These are phyloP conservation scores for Labia minor DNA, from an alignment of 2,888 invertebrate genomes.

Conservation along the genomic window DNA sequence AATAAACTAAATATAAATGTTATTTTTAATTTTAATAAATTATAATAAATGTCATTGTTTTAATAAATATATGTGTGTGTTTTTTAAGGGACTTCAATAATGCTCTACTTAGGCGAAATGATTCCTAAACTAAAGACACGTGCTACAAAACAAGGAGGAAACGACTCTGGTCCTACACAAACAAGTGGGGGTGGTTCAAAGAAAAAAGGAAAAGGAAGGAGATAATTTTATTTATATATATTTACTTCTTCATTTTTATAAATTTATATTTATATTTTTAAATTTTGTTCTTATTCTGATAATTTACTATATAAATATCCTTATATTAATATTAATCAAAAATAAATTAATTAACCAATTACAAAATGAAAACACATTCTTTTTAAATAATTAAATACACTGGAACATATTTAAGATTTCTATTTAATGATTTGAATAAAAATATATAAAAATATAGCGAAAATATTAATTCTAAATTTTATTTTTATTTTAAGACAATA, in stretches of 20 bases:
- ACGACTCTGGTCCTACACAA: constrained; percentile 35
- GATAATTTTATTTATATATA: constrained; percentile 30
- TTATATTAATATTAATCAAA: too few relatives aligned
- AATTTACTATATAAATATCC: neutral
- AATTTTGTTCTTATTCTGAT: neutral
- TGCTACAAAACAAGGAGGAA: constrained; percentile 43
- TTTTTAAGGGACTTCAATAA: constrained; percentile 55
- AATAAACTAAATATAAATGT: neutral
- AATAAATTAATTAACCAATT: too few relatives aligned
- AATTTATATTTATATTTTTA: neutral
- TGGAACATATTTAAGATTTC: too few relatives aligned
- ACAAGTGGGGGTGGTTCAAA: constrained; percentile 33
- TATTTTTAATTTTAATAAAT: too few relatives aligned
- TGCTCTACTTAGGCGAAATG: constrained; percentile 65
- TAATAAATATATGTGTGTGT: too few relatives aligned
- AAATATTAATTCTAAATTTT: too few relatives aligned
- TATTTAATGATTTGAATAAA: too few relatives aligned
- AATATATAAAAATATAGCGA: too few relatives aligned
- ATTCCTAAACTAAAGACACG: constrained; percentile 86
- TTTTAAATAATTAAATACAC: too few relatives aligned
- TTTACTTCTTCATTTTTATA: neutral
- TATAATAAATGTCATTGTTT: too few relatives aligned
- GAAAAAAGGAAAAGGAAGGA: constrained; percentile 39
- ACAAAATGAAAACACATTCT: too few relatives aligned
- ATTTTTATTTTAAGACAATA: too few relatives aligned